Evolutionary conservation across 1,140 invertebrate species (phyloP).

Genomic region (Orchesella cincta): DNA sequence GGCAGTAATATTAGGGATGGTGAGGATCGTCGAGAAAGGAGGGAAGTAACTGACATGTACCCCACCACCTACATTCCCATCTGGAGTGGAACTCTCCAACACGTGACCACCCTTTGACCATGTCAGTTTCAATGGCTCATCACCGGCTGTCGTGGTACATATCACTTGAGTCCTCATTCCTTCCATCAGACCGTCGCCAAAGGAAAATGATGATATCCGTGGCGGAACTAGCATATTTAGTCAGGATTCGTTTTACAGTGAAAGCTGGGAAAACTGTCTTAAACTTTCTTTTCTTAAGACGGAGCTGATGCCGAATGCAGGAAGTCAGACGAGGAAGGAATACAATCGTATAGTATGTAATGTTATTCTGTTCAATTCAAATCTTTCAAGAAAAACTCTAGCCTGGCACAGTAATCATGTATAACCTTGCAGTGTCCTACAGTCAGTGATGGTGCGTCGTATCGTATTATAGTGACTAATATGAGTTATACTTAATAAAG

Average conservation of each 20-base stretch:
- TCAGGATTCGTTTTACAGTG: constrained; percentile 44
- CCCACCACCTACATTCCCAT: constrained; percentile 55
- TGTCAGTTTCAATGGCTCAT: constrained; percentile 63
- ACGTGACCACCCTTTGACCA: constrained; percentile 61
- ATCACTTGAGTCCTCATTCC: constrained; percentile 67
- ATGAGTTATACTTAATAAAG: too few species aligned
- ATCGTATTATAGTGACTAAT: too few species aligned
- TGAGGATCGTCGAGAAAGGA: constrained; percentile 67
- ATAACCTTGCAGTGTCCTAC: too few species aligned
- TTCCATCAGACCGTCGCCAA: constrained; percentile 62
- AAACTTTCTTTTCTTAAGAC: not conserved
- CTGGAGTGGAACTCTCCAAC: constrained; percentile 59
- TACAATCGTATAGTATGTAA: too few species aligned
- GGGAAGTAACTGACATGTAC: constrained; percentile 54
- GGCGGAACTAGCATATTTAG: constrained; percentile 60
- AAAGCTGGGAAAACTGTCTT: too few species aligned
- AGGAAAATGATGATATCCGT: constrained; percentile 63
- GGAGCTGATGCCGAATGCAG: constrained; percentile 14
- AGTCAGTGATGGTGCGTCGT: too few species aligned
- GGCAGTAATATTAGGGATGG: constrained; percentile 72
- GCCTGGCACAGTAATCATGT: too few species aligned
- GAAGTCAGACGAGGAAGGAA: constrained; percentile 13
- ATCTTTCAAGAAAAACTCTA: too few species aligned
- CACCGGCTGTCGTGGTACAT: constrained; percentile 66
- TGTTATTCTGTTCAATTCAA: too few species aligned